A percentile compares a stretch with the other conserved stretches of the same genome.
Conservation (phyloP, 2,888 invertebrate species). For the Harpalus rubripes region DNA sequence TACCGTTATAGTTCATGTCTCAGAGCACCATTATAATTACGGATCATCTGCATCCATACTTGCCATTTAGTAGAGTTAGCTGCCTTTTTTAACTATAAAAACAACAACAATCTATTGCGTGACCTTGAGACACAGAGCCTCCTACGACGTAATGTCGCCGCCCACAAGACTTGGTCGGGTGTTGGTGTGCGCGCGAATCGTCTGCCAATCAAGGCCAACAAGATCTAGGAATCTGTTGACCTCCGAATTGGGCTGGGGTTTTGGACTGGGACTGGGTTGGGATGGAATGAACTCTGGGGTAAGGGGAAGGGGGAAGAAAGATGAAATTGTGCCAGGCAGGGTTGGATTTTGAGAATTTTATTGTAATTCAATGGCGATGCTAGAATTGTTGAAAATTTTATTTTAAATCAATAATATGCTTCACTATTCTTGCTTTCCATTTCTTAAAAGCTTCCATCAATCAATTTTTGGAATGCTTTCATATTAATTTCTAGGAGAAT, state of each 20-base stretch:
- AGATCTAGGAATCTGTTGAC: constrained; percentile 59
- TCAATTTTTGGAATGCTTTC: too few species aligned
- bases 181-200: constrained; percentile 57
- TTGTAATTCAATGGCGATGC: too few species aligned
- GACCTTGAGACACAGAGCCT: constrained; percentile 66
- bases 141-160: constrained; percentile 61
- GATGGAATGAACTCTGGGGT: constrained; percentile 1
- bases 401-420: too few species aligned
- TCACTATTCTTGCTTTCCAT: too few species aligned
- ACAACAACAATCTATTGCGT: constrained; percentile 29
- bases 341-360: background rate
- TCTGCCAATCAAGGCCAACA: constrained; percentile 66
- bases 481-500: too few species aligned
- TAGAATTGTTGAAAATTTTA: too few species aligned
- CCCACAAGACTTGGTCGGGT: constrained; percentile 48
- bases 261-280: background rate
- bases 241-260: constrained; percentile 41
- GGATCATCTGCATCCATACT: background rate
- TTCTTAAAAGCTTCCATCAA: too few species aligned
- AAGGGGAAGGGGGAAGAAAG: constrained; percentile 5
- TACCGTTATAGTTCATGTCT: background rate
- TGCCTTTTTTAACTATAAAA: background rate
- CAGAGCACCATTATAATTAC: too few species aligned
- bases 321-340: background rate
- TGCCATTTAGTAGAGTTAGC: background rate